Evolutionary conservation across 2,797 vertebrate genomes (phyloP), one percentile per base, ranked within the genome.

Genomic region (Tangara arthus): DNA sequence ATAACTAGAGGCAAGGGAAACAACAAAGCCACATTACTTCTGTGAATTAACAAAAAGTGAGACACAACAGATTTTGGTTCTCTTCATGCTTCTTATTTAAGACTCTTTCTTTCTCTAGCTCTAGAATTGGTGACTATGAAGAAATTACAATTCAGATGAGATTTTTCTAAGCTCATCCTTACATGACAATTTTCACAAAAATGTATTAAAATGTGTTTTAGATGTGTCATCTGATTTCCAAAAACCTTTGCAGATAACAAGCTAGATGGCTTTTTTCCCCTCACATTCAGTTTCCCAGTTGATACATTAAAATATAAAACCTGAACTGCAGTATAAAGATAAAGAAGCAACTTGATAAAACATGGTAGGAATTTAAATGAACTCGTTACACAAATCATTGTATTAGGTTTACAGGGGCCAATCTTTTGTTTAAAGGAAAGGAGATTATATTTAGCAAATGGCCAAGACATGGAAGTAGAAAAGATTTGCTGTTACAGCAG

Each of bases 321-420:
- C 60, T 82, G 70, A 92, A 80, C 37, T 87, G 61, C 41, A 71
- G n/a, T 6, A 18, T 39, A 76, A 95, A 86, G 77, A 94, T 76
- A 92, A 96, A 92, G 81, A 82, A 64, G n/a, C 30, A 87, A 77
- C 72, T 82, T 83, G 9, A 60, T 46, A 90, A 94, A 80, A 50
- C 75, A 57, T 17, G 8, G 35, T 32, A 75, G 23, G 46, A 95
- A 93, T 95, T 93, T 85, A 89, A 90, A 95, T 55, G 61, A 92
- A 89, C 46, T 87, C 23, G 73, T 93, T 91, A 78, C 64, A 55
- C 30, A 73, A 81, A 84, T 75, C 46, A 89, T 34, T 82, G 53
- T 57, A 49, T 76, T 39, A 64, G 23, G 42, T 59, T 87, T 83
- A 65, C 3, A 71, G 60, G 69, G 30, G 35, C 19, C 28, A 61